Evolutionary conservation across 2,113 vertebrate species (phyloP).

Genomic region (Rhizomys pruinosus): DNA sequence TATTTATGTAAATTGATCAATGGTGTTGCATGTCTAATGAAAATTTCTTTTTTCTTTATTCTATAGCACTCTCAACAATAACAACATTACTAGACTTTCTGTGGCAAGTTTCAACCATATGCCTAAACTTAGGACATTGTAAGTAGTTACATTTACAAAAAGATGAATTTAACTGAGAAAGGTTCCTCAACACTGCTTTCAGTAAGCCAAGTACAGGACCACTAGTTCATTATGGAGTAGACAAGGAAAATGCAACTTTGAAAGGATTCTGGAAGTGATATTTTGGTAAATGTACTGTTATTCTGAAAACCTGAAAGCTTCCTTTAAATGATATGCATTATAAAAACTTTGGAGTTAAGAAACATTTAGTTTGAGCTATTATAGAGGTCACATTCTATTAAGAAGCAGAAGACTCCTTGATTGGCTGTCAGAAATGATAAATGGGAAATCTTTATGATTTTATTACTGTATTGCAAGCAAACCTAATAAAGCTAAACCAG

Average conservation of each 20-base stretch:
- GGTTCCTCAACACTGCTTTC: neutral
- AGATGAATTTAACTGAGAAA: slow-evolving; percentile 2
- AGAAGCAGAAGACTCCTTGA: slow-evolving; percentile 85
- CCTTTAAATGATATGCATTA: slow-evolving; percentile 55
- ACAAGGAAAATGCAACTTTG: neutral
- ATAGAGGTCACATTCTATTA: slow-evolving; percentile 87
- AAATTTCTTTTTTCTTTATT: slow-evolving; percentile 73
- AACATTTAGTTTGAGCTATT: slow-evolving; percentile 81
- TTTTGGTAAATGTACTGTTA: neutral
- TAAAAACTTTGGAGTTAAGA: slow-evolving; percentile 55
- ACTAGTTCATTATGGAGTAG: neutral
- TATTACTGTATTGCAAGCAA: slow-evolving; percentile 85
- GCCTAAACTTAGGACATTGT: slow-evolving; percentile 99
- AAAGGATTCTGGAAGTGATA: neutral
- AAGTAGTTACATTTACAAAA: slow-evolving; percentile 85
- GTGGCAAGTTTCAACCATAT: slow-evolving; percentile 99
- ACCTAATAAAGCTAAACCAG: slow-evolving; percentile 87
- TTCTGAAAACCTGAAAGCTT: slow-evolving; percentile 58
- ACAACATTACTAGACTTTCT: slow-evolving; percentile 97
- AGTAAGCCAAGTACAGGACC: neutral
- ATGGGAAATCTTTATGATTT: slow-evolving; percentile 89
- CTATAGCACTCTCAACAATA: slow-evolving; percentile 98
- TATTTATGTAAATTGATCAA: neutral
- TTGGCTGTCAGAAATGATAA: slow-evolving; percentile 89
- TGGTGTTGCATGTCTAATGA: slow-evolving; percentile 31